Base-by-base conservation (phyloP, 2,888 invertebrate species). In the Onchidella celtica region DNA sequence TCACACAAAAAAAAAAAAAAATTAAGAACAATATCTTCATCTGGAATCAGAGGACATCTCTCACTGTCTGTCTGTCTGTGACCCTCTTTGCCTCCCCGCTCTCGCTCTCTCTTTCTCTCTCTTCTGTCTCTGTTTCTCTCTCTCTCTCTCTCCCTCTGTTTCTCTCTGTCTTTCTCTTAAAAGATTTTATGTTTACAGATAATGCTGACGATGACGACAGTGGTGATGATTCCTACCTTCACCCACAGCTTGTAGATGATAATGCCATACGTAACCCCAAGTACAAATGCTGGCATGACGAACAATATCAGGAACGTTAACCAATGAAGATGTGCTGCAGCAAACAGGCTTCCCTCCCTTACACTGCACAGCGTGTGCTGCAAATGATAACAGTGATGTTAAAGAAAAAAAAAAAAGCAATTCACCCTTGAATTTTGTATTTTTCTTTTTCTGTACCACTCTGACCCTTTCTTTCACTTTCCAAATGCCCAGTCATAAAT, bases 191-290 rank as follows among this genome's bases (percentile, higher is more conserved):
- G n/a, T n/a, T n/a, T 66, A n/a, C 3, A 32, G 59, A 59, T 59
- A n/a, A 59, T 59, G 59, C 9, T 59, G 59, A 65, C 29, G 65
- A 65, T 65, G 65, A 65, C n/a, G 4, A 6, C 61, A 61, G 21
- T n/a, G n/a, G n/a, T n/a, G 17, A 17, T 47, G 47, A 47, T 6
- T 11, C 47, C 47, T 17, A 82, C 70, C 74, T 87, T 87, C 9
- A 85, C 75, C 89, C 89, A 90, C 3, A 90, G 86, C 32, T 84
- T 85, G 65, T 84, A 82, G 29, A 88, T 87, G n/a, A 90, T 88
- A 4, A 87, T 85, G 11, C 86, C 84, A 72, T 90, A 90, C 6
- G 87, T 72, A 32, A 85, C 79, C 0, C 83, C 79, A 24, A 74
- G 38, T 29, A 74, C 61, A 2, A 59, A 2, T 1, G 74, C 38